Evolutionary conservation across 1,140 invertebrate species (phyloP), one percentile per base, ranked within the genome.

Genomic region (Drosophila nasuta): DNA sequence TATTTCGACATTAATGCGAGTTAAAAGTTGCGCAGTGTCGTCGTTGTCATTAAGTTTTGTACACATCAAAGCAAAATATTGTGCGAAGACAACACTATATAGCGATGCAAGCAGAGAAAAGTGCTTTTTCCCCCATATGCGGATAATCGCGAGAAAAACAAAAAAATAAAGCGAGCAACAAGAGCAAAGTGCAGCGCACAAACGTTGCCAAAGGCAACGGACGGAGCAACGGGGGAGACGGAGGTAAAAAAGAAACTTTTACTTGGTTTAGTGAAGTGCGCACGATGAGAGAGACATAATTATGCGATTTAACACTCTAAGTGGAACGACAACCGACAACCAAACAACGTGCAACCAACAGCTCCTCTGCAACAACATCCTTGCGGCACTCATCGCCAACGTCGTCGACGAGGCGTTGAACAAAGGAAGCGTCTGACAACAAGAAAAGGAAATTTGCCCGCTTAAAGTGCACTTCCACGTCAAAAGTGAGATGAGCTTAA

Each of bases 271-370:
- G 83, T 89, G 85, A 88, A 89, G 83, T 89, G 85, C 70, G 51
- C 80, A 74, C 85, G 70, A 89, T 83, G 77, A 88, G 83, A 88
- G 83, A 88, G 83, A 89, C 85, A 88, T 88, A 89, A 88, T 88
- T 88, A 88, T 89, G 85, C 85, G 85, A 81, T 88, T 89, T 88
- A 88, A 88, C 85, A 89, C 85, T 88, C 88, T 77, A 88, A 89
- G 77, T 85, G 77, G 77, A 75, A 60, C 68, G 68, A 66, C 77
- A 76, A 72, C 56, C 83, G 62, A 70, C 75, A 49, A 66, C 38
- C 49, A 30, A 58, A 64, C 72, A 71, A 67, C 74, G 81, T 45
- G 52, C 71, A 65, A 65, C 11, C 58, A 35, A 15, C 30, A 45
- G 51, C 20, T 52, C 17, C 58, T 8, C 0, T 57, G 51, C 25